Conservation (phyloP, 1,140 invertebrate species). For the Steinernema khuongi region DNA sequence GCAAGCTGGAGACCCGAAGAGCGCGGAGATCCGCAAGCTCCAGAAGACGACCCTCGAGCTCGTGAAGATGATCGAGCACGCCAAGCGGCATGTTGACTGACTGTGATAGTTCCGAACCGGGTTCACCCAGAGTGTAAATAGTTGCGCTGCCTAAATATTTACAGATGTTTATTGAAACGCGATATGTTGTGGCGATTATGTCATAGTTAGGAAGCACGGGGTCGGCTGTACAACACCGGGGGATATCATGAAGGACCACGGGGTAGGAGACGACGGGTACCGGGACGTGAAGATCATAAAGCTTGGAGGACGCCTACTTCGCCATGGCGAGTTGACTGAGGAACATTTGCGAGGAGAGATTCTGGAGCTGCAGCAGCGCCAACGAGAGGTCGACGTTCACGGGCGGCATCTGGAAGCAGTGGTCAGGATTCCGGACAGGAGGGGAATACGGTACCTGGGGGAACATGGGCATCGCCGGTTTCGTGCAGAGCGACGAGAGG, state of each 20-base stretch:
- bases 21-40: background rate
- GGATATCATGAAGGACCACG: background rate
- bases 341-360: constrained; percentile 10
- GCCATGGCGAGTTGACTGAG: constrained; percentile 1
- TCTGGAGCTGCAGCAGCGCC: constrained; percentile 6
- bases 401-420: background rate
- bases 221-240: background rate
- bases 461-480: background rate
- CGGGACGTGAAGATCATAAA: constrained; percentile 1
- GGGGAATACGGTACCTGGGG: background rate
- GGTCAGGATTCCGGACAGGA: background rate
- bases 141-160: background rate
- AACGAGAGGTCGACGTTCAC: constrained; percentile 5
- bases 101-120: background rate
- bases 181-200: background rate
- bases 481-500: background rate
- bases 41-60: background rate
- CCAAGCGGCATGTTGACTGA: background rate
- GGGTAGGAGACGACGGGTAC: background rate
- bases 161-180: background rate
- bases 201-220: too few relatives aligned
- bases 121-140: background rate
- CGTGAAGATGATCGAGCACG: background rate
- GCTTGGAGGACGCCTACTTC: background rate
- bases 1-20: background rate